These are phyloP conservation scores for Erebia epiphron DNA, from an alignment of 2,888 invertebrate genomes.

Conservation along the genomic window DNA sequence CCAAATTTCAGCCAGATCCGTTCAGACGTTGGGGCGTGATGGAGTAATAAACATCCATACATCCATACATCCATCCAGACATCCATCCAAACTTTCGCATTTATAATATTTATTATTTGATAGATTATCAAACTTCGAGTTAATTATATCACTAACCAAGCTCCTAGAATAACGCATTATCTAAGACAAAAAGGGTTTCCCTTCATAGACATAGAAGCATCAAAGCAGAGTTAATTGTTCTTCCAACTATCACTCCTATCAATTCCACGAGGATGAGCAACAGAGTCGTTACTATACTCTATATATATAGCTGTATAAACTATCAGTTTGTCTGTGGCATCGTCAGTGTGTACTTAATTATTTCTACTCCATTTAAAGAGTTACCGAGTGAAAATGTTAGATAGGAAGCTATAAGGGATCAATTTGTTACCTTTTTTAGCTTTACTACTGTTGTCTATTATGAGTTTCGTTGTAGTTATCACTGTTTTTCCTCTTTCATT, in stretches of 20 bases:
- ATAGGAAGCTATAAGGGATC: background rate
- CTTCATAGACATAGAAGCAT: conserved; percentile 35
- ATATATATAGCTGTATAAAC: conserved; percentile 50
- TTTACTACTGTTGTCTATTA: background rate
- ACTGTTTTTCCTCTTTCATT: background rate
- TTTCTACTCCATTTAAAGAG: conserved; percentile 64
- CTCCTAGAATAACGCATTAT: too few species aligned
- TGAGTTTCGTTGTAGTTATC: background rate
- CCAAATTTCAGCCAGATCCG: too few species aligned
- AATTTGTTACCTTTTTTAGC: conserved; percentile 4
- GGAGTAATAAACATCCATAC: too few species aligned
- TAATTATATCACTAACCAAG: too few species aligned
- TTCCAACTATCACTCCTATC: conserved; percentile 70
- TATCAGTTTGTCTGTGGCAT: conserved; percentile 67
- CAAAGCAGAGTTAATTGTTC: conserved; percentile 41
- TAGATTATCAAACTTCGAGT: too few species aligned
- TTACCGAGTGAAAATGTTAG: conserved; percentile 38
- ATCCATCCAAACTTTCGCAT: too few species aligned
- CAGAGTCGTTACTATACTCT: conserved; percentile 66
- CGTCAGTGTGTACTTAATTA: conserved; percentile 61
- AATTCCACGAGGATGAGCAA: conserved; percentile 64
- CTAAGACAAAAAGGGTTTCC: conserved; percentile 38
- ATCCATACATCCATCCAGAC: too few species aligned
- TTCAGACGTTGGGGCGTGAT: too few species aligned
- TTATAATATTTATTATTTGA: too few species aligned